Evolutionary conservation across 2,888 invertebrate genomes (phyloP), one percentile per base, ranked within the genome.

Genomic region (Palloptera scutellata): DNA sequence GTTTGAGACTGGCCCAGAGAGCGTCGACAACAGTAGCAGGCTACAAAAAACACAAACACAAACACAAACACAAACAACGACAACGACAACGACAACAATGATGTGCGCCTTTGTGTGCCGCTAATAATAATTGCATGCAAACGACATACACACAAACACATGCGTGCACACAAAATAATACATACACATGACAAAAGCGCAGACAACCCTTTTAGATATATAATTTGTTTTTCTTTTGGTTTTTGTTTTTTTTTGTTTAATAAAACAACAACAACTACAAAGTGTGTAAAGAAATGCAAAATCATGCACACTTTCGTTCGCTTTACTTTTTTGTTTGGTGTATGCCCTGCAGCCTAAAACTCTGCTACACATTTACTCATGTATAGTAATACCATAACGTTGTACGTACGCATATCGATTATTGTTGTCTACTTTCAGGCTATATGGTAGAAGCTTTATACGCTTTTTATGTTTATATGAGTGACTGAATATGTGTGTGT

Each of bases 351-450:
- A 48, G 48, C 48, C 48, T 48, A 48, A 48, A 48, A 48, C n/a
- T 13, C 48, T 48, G 48, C 48, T 48, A n/a, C 10, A 48, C 48
- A 5, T n/a, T 6, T 13, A 13, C 5, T 6, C 51, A 51, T 45
- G 43, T 53, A 54, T 43, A 64, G 55, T 68, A 43, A 64, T 53
- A 60, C 61, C 54, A 55, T 9, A n/a, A 62, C 30, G 40, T 15
- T 13, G 11, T 15, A 64, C 60, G 64, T 70, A 70, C 63, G 68
- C 70, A 74, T 78, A 79, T 78, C 75, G 78, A 78, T 78, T 78
- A 77, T 75, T 79, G 78, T 58, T 68, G 68, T 60, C 59, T 68
- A 66, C 68, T 65, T 72, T 67, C 58, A 64, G 70, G 68, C 67
- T 60, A 52, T 4, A 48, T 48, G 13, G 13, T 48, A 15, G 20